phyloP scores from a whole-genome alignment of 2,797 vertebrate species.

The Rhabdomys pumilio region DNA sequence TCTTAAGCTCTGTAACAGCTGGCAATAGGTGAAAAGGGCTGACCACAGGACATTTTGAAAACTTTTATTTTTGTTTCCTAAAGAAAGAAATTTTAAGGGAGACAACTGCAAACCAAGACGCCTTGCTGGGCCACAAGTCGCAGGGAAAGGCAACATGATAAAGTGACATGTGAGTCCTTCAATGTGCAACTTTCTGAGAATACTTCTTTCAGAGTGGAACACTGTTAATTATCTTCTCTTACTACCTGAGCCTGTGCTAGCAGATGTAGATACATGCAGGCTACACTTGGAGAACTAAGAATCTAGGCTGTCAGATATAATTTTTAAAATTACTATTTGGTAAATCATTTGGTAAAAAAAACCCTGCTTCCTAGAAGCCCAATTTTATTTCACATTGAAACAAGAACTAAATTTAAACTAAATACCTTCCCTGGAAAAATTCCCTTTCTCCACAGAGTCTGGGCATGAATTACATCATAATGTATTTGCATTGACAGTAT shows the following conservation, averaged over 20 bases:
- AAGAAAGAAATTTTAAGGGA: conserved; percentile 44
- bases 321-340: conserved; percentile 66
- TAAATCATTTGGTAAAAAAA: conserved; percentile 69
- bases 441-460: conserved; percentile 3
- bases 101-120: neutral
- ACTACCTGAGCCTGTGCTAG: neutral
- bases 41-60: neutral
- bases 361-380: conserved; percentile 51
- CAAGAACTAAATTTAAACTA: conserved; percentile 67
- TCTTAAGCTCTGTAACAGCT: neutral
- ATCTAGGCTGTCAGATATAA: conserved; percentile 1
- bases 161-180: conserved; percentile 28
- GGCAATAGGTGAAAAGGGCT: neutral
- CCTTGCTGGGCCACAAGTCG: neutral
- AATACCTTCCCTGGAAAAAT: conserved; percentile 37
- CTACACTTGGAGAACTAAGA: conserved; percentile 49
- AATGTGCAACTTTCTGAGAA: conserved; percentile 55
- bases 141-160: conserved; percentile 3
- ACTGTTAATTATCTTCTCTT: conserved; percentile 37
- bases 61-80: conserved; percentile 28
- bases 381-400: conserved; percentile 64
- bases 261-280: neutral
- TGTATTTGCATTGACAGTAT: neutral
- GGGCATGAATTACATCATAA: conserved; percentile 44
- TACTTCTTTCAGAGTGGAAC: conserved; percentile 25